These are phyloP conservation scores for Ephydatia muelleri DNA, from an alignment of 37 sponge, comb jelly and placozoan genomes.

Conservation along the genomic window DNA sequence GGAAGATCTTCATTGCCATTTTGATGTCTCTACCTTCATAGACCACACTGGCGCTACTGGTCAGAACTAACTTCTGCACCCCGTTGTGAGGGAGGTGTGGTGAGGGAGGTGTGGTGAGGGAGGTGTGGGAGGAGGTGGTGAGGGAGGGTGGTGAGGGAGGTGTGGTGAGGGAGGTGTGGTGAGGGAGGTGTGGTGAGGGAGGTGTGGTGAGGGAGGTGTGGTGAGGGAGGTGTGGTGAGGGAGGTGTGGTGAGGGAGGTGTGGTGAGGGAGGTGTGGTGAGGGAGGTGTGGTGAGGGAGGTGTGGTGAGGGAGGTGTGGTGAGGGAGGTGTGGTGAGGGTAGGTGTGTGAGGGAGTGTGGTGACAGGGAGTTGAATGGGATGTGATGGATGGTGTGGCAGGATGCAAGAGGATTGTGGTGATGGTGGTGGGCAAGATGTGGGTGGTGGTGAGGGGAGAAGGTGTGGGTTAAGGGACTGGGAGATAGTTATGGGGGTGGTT, in stretches of 20 bases:
- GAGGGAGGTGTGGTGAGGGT: slow-evolving; percentile 2
- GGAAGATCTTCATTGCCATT: slow-evolving; percentile 87
- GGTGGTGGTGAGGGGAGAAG: background rate
- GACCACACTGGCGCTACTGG: slow-evolving; percentile 92
- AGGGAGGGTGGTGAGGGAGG: background rate
- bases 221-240: background rate
- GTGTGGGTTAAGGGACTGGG: background rate
- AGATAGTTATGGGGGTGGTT: background rate
- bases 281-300: background rate
- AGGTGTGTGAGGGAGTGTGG: slow-evolving; percentile 5
- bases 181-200: background rate
- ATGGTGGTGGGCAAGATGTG: background rate
- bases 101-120: slow-evolving; percentile 7
- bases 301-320: background rate
- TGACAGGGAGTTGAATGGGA: background rate
- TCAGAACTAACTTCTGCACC: slow-evolving; percentile 77
- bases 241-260: background rate
- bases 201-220: background rate
- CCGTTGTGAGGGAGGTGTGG: background rate
- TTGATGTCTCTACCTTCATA: slow-evolving; percentile 79
- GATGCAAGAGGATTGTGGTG: background rate
- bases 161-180: background rate
- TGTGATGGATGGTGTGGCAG: background rate
- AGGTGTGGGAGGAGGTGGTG: background rate
- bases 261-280: slow-evolving; percentile 7